Evolutionary conservation across 2,113 vertebrate species (phyloP).

Genomic region (Corvus hawaiiensis): DNA sequence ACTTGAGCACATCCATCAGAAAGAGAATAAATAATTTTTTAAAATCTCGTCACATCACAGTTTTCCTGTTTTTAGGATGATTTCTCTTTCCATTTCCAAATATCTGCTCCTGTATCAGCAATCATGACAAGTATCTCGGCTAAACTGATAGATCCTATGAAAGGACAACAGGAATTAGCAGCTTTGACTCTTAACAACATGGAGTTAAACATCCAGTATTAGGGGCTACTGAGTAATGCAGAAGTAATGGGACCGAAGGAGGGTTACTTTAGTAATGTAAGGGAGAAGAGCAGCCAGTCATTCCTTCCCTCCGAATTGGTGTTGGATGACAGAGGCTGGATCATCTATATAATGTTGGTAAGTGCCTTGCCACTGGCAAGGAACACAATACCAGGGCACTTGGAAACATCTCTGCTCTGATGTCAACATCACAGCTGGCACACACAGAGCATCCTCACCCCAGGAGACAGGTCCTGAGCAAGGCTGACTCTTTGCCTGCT

Average conservation of each 20-base stretch:
- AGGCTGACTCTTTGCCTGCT: neutral
- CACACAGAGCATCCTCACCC: neutral
- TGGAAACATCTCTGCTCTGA: neutral
- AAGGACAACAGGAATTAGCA: neutral
- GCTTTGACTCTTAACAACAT: neutral
- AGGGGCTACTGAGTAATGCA: neutral
- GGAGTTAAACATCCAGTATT: neutral
- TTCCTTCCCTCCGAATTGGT: accelerated
- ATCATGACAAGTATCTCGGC: neutral
- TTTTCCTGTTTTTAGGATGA: neutral
- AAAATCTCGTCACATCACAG: neutral
- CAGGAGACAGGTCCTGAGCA: neutral
- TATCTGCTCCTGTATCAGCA: neutral
- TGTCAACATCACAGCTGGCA: neutral
- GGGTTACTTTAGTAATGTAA: neutral
- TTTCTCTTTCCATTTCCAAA: neutral
- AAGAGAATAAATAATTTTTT: neutral
- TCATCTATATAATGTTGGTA: neutral
- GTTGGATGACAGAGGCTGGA: neutral
- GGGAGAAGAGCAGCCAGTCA: neutral
- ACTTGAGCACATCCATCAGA: neutral
- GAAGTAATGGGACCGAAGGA: neutral
- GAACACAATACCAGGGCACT: neutral
- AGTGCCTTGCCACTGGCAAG: neutral
- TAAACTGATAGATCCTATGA: neutral